Base-by-base conservation (phyloP, 1,140 invertebrate species). In the Brevipalpus yothersi region DNA sequence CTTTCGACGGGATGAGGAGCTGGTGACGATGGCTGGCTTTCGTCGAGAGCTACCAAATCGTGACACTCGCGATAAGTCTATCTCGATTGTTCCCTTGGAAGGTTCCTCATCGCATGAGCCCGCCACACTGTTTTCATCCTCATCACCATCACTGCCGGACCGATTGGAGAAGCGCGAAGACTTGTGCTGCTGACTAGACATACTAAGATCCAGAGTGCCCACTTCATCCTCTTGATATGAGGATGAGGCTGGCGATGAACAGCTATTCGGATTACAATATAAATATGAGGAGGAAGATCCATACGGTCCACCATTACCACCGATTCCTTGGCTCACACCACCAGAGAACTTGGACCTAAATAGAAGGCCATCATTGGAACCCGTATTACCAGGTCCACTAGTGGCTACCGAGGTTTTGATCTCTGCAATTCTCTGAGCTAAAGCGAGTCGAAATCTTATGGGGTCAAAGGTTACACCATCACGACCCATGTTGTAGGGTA, bases 391-490 rank as follows among this genome's bases (percentile, higher is more conserved):
- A 17, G 12, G 12, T 13, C 43, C 43, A 45, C 43, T 10, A 4
- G 12, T 9, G 10, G 12, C 43, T 15, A 13, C 43, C 4, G 43
- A 15, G 13, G 17, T 10, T 11, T 61, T 17, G 59, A 83, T 83
- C 39, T 79, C 80, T 66, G 81, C 79, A 64, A 84, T 80, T 67
- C 87, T 77, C 75, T 90, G 86, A 71, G 85, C 86, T 55, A 92
- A 73, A 21, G 91, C 73, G 49, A 90, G 73, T 66, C 86, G 77
- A 71, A 92, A 93, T 69, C 89, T 85, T 53, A 88, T 82, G 11
- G 86, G 86, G 69, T 93, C 87, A 68, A 92, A 91, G 4, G 9
- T 23, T 39, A 40, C n/a, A 23, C 31, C 43, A 41, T 41, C 43
- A 8, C 45, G 60, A 51, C 11, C 60, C 56, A 58, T 19, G 59